A percentile compares a stretch with the other conserved stretches of the same genome.
These are phyloP conservation scores for Epizoanthus ramosus DNA, from an alignment of 92 coral and sea anemone species.

Conservation along the genomic window DNA sequence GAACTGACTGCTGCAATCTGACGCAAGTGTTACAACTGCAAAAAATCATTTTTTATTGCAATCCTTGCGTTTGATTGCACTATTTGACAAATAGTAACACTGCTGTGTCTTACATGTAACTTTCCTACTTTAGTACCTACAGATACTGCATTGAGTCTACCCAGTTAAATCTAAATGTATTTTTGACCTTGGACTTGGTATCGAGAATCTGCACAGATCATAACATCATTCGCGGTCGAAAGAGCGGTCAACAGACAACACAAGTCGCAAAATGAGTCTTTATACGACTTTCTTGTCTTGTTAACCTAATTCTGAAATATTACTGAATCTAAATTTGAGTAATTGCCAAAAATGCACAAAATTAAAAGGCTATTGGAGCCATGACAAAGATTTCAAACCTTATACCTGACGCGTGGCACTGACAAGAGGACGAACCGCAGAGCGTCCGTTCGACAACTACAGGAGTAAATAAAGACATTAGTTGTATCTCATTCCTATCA, in stretches of 20 bases:
- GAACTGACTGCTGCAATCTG: neutral
- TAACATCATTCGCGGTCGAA: no score
- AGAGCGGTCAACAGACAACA: no score
- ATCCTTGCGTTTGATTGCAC: no score
- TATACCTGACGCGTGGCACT: slow-evolving; percentile 49
- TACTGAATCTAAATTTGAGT: neutral
- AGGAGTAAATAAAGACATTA: neutral
- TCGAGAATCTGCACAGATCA: no score
- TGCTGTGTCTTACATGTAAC: neutral
- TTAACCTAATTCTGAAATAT: neutral
- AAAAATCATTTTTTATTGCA: neutral
- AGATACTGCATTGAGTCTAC: neutral
- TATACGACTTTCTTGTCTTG: no score
- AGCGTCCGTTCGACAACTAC: slow-evolving; percentile 40
- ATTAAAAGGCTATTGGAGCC: neutral
- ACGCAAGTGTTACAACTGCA: neutral
- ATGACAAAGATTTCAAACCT: neutral
- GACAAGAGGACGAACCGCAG: slow-evolving; percentile 22
- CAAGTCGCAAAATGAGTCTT: no score
- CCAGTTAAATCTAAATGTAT: no score
- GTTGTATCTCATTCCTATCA: neutral
- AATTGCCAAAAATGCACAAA: neutral
- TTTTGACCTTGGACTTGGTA: no score
- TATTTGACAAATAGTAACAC: no score
- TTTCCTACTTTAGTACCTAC: neutral